Percentiles rank a stretch among this genome's conserved stretches.
These are phyloP conservation scores for Cavia aperea DNA, from an alignment of 2,113 vertebrate species.

Conservation along the genomic window DNA sequence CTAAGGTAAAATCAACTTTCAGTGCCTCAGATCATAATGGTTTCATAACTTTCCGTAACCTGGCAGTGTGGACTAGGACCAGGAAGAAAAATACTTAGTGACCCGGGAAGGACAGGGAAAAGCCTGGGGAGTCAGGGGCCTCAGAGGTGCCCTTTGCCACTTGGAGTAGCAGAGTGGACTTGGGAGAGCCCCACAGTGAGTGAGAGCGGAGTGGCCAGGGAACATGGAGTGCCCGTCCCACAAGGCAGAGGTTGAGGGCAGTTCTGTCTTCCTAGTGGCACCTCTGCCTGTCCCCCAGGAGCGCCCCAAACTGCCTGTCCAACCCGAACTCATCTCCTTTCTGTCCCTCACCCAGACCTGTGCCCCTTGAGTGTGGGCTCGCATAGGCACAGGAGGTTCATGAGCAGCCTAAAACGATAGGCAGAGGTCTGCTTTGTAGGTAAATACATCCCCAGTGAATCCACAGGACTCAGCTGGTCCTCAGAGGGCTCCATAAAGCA, in stretches of 20 bases:
- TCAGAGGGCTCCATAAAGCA: neutral
- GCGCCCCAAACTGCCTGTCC: neutral
- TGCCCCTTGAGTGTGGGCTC: neutral
- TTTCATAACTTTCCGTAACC: neutral
- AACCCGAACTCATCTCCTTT: neutral
- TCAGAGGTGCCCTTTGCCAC: neutral
- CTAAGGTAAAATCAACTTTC: neutral
- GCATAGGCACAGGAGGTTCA: neutral
- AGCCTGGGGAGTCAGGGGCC: neutral
- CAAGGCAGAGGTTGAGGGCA: neutral
- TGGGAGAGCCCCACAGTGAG: neutral
- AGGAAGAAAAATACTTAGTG: neutral
- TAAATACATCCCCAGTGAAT: neutral
- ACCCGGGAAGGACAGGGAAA: neutral
- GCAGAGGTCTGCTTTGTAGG: neutral
- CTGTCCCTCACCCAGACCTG: neutral
- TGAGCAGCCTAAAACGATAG: neutral
- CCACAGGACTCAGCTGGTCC: neutral
- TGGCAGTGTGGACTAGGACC: neutral
- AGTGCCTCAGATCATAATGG: rapidly evolving
- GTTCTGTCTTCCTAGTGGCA: neutral
- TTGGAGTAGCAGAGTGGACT: neutral
- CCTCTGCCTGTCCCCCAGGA: neutral
- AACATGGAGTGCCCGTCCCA: neutral
- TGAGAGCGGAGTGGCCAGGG: neutral